phyloP scores from a whole-genome alignment of 1,140 invertebrate genomes.

The Bicyclus anynana region DNA sequence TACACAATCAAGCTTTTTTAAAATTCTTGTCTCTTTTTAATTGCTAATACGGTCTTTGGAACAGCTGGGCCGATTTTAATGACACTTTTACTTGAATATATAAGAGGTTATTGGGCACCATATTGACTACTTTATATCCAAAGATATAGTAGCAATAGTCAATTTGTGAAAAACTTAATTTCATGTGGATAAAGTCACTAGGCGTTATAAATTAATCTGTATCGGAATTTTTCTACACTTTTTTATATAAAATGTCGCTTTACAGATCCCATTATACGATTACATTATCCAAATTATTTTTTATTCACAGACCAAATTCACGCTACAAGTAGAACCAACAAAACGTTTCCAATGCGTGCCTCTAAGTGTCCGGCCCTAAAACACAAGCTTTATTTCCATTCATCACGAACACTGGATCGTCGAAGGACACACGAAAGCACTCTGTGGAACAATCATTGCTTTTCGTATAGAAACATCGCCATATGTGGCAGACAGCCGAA shows the following conservation, averaged over 20 bases:
- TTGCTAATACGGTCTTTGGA: no score
- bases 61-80: no score
- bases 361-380: constrained; percentile 32
- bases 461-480: constrained; percentile 57
- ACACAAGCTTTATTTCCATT: constrained; percentile 51
- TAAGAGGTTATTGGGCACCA: no score
- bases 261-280: not conserved
- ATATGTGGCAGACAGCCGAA: constrained; percentile 67
- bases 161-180: not conserved
- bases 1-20: no score
- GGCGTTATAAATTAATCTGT: no score
- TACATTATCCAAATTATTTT: not conserved
- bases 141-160: no score
- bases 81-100: no score
- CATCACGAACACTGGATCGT: constrained; percentile 58
- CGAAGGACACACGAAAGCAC: constrained; percentile 62
- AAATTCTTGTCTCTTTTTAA: no score
- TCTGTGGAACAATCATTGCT: constrained; percentile 53
- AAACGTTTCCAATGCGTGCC: constrained; percentile 29
- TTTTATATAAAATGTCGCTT: not conserved
- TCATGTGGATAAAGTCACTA: not conserved
- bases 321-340: constrained; percentile 7
- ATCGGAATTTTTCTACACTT: no score
- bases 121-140: no score
- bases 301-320: not conserved